A percentile compares a stretch with the other conserved stretches of the same genome.
Conservation (phyloP, 2,797 vertebrate genomes). For the Enteromius viviparus region DNA sequence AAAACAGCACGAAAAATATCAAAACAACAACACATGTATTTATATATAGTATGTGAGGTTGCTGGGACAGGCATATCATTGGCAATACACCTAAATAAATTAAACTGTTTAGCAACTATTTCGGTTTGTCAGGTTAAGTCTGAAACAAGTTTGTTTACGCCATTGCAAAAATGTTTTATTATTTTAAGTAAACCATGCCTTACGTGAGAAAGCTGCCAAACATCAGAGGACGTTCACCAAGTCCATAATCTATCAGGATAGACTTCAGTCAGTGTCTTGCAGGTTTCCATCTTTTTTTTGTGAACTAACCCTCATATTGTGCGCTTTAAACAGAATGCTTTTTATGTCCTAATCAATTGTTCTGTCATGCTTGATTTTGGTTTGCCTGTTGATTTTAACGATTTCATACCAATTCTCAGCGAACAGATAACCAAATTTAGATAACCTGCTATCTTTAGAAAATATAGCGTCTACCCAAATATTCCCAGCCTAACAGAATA, state of each 20-base stretch:
- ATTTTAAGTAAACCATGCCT: conserved; percentile 3
- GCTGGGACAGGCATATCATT: conserved; percentile 1
- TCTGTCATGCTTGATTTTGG: conserved; percentile 71
- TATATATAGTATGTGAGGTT: background rate
- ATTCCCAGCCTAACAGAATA: conserved; percentile 10
- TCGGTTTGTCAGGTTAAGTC: background rate
- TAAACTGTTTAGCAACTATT: background rate
- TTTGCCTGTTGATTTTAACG: conserved; percentile 56
- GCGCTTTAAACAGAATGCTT: conserved; percentile 71
- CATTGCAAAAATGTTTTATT: background rate
- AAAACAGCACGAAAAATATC: conserved; percentile 18
- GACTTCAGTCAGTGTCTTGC: conserved; percentile 45
- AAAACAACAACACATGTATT: background rate
- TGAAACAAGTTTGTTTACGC: background rate
- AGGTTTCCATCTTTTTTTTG: conserved; percentile 66
- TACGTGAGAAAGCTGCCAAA: conserved; percentile 18
- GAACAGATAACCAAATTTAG: conserved; percentile 41
- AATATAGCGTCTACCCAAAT: conserved; percentile 41
- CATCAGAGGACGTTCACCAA: conserved; percentile 28
- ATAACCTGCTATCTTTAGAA: conserved; percentile 37
- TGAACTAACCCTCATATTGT: conserved; percentile 73
- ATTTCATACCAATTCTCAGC: conserved; percentile 26
- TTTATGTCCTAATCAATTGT: conserved; percentile 68
- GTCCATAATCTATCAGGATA: conserved; percentile 46
- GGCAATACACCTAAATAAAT: background rate